Conservation (phyloP, 1,140 invertebrate species). For the Berghia stephanieae region DNA sequence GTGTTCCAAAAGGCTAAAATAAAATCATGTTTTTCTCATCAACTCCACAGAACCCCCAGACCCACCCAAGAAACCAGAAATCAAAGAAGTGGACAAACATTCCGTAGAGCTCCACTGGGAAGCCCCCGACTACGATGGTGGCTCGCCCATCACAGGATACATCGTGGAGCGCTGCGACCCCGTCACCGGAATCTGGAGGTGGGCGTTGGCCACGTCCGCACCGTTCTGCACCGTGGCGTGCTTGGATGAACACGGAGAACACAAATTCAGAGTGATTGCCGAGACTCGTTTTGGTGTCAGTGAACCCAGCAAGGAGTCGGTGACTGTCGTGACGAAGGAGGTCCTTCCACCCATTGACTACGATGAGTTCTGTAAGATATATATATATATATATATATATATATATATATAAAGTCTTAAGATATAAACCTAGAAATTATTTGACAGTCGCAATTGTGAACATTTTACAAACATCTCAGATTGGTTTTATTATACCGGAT, state of each 20-base stretch:
- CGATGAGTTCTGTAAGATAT: slow-evolving; percentile 59
- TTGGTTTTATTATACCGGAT: no score
- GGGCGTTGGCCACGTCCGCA: slow-evolving; percentile 90
- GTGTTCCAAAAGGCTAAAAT: no score
- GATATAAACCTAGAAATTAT: no score
- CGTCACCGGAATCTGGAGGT: slow-evolving; percentile 92
- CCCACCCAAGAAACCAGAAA: slow-evolving; percentile 89
- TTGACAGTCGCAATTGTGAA: no score
- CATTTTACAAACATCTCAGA: no score
- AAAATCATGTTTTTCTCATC: no score
- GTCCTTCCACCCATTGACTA: slow-evolving; percentile 69
- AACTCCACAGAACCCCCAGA: slow-evolving; percentile 82
- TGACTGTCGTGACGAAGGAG: slow-evolving; percentile 67
- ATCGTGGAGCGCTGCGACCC: slow-evolving; percentile 90
- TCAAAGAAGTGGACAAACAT: slow-evolving; percentile 92
- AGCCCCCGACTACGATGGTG: slow-evolving; percentile 89
- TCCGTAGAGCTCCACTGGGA: slow-evolving; percentile 93
- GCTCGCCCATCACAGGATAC: slow-evolving; percentile 95
- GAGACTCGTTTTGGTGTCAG: slow-evolving; percentile 97
- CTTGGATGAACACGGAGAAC: slow-evolving; percentile 76
- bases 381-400: no score
- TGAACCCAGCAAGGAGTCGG: slow-evolving; percentile 75
- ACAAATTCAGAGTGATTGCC: slow-evolving; percentile 96
- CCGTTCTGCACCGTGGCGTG: slow-evolving; percentile 77
- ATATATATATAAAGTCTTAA: no score